Evolutionary conservation across 2,113 vertebrate species (phyloP).

Genomic region (Phalacrocorax pelagicus): DNA sequence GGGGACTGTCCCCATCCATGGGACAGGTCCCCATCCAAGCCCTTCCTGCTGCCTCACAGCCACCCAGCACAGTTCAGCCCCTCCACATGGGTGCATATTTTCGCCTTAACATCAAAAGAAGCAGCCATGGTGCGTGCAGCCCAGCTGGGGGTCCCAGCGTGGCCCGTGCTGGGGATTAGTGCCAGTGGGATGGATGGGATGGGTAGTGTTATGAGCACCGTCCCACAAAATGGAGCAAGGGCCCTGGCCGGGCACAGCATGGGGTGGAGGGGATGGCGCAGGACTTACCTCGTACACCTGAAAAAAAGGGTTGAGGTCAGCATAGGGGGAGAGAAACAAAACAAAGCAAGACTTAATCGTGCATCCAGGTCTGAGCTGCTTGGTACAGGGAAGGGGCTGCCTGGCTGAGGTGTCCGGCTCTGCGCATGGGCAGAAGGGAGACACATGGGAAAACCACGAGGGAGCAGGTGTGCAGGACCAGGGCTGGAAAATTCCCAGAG

Average conservation of each 20-base stretch:
- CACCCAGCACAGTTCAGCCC: not conserved
- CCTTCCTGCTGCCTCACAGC: not conserved
- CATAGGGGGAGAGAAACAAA: conserved; percentile 83
- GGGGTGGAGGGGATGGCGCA: not conserved
- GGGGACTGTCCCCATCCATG: not conserved
- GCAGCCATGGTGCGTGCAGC: not conserved
- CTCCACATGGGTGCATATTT: accelerated
- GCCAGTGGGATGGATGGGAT: conserved; percentile 19
- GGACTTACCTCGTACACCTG: conserved; percentile 97
- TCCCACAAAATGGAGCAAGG: not conserved
- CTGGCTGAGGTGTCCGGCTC: accelerated
- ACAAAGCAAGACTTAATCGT: conserved; percentile 79
- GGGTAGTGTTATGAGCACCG: conserved; percentile 31
- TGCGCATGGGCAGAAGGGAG: not conserved
- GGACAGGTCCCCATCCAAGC: not conserved
- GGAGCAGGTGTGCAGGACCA: not conserved
- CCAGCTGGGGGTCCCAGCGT: not conserved
- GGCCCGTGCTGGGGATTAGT: conserved; percentile 39
- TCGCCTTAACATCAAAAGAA: not conserved
- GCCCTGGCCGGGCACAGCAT: conserved; percentile 10
- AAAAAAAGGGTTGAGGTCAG: conserved; percentile 86
- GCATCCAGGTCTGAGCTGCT: conserved; percentile 26
- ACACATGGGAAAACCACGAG: not conserved
- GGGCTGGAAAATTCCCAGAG: not conserved
- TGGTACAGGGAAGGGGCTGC: not conserved